A percentile compares a stretch with the other conserved stretches of the same genome.
phyloP scores from a whole-genome alignment of 92 coral and sea anemone species.

The Siderastrea siderea region DNA sequence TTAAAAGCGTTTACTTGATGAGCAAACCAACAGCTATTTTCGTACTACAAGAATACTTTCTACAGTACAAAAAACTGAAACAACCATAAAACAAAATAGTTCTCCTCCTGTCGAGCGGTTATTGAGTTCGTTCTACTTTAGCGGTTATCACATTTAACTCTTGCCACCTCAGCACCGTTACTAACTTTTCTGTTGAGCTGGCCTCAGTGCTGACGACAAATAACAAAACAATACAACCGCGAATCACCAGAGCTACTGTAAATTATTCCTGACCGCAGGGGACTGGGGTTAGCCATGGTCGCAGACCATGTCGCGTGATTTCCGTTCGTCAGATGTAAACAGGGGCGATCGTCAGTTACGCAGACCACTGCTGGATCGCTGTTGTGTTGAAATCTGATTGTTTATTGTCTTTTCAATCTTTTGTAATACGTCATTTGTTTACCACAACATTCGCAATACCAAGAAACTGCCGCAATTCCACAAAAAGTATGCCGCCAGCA shows the following conservation, averaged over 20 bases:
- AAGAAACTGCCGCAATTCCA: too few species aligned
- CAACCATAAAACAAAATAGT: background rate
- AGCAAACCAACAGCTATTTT: background rate
- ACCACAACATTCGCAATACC: too few species aligned
- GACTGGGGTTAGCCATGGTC: slow-evolving; percentile 20
- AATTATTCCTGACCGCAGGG: slow-evolving; percentile 54
- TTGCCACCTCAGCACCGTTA: too few species aligned
- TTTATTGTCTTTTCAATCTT: too few species aligned
- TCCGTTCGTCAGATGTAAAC: background rate
- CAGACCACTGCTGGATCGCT: too few species aligned
- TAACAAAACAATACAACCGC: background rate
- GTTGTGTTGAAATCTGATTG: too few species aligned
- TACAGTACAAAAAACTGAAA: background rate
- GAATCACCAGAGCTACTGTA: background rate
- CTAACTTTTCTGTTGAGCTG: background rate
- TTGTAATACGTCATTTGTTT: too few species aligned
- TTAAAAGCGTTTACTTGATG: background rate
- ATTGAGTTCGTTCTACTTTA: too few species aligned
- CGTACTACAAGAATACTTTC: background rate
- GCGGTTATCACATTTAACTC: too few species aligned
- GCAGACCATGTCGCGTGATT: slow-evolving; percentile 31
- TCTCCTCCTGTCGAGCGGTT: too few species aligned
- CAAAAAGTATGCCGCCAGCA: background rate
- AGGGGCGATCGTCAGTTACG: too few species aligned
- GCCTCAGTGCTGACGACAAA: slow-evolving; percentile 3